phyloP scores from a whole-genome alignment of 1,140 invertebrate species.

The Magallana angulata region DNA sequence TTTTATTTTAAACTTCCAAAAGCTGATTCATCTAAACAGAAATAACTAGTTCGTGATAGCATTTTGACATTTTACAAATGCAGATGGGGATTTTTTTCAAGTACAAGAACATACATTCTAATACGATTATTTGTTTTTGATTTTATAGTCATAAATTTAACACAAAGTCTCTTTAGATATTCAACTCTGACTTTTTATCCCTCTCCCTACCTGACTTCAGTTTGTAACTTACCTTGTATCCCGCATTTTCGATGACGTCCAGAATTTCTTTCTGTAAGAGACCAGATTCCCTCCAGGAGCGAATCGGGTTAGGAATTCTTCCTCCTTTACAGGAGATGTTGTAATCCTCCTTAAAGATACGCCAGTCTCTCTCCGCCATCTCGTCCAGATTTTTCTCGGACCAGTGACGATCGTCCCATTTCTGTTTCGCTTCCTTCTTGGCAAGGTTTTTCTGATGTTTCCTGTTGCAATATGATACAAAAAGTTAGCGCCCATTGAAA shows the following conservation, averaged over 20 bases:
- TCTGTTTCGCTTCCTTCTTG: slow-evolving; percentile 97
- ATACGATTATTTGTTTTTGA: too few species aligned
- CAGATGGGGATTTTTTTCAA: too few species aligned
- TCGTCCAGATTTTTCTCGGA: slow-evolving; percentile 95
- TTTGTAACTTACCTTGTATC: neutral
- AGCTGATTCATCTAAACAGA: too few species aligned
- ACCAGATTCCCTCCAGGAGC: slow-evolving; percentile 95
- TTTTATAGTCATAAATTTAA: too few species aligned
- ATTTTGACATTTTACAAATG: too few species aligned
- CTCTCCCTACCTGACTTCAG: neutral
- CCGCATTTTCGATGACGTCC: neutral
- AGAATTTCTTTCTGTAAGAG: slow-evolving; percentile 1
- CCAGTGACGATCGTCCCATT: slow-evolving; percentile 99
- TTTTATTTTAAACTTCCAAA: too few species aligned
- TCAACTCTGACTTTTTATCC: neutral
- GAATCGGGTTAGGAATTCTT: slow-evolving; percentile 96
- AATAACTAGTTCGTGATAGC: too few species aligned
- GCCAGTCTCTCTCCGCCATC: slow-evolving; percentile 99
- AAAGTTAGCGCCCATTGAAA: slow-evolving; percentile 5
- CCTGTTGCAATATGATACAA: slow-evolving; percentile 74
- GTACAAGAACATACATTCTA: too few species aligned
- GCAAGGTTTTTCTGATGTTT: slow-evolving; percentile 95
- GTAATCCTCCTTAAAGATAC: slow-evolving; percentile 99
- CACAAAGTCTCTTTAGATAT: too few species aligned
- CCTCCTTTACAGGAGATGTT: slow-evolving; percentile 99